phyloP scores from a whole-genome alignment of 2,888 invertebrate species.

The Timandra comae region DNA sequence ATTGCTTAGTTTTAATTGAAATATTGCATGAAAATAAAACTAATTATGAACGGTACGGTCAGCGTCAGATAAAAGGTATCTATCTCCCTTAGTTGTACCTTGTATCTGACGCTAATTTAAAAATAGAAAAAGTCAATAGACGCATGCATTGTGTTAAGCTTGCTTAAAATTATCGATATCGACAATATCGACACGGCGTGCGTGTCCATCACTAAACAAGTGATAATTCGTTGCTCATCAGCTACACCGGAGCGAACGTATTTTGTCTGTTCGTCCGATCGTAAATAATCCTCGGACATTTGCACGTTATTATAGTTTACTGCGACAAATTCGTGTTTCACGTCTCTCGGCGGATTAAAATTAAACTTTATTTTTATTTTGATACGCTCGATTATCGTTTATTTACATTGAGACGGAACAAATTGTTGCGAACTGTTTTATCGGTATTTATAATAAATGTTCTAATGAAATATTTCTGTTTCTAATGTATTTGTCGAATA shows the following conservation, averaged over 20 bases:
- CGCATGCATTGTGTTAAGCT: too few species aligned
- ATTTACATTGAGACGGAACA: constrained; percentile 13
- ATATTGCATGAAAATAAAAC: too few species aligned
- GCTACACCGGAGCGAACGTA: constrained; percentile 1
- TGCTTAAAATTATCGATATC: too few species aligned
- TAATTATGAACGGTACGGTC: too few species aligned
- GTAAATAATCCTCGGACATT: constrained; percentile 32
- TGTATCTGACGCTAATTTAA: too few species aligned
- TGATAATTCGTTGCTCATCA: background rate
- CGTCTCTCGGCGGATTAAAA: constrained; percentile 11
- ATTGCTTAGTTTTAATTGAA: too few species aligned
- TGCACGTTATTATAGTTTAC: constrained; percentile 30
- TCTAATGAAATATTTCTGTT: constrained; percentile 1
- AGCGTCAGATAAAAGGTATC: too few species aligned
- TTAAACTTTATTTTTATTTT: constrained; percentile 13
- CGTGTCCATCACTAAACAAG: too few species aligned
- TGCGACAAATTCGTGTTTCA: constrained; percentile 21
- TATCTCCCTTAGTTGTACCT: too few species aligned
- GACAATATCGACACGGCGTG: too few species aligned
- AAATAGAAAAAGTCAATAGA: too few species aligned
- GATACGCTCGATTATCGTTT: constrained; percentile 18
- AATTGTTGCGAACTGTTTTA: constrained; percentile 4
- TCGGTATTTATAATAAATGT: background rate
- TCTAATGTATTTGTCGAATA: background rate
- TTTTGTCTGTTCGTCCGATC: constrained; percentile 4